Percentiles rank a stretch among this genome's conserved stretches.
Evolutionary conservation across 1,140 invertebrate genomes (phyloP).

Genomic region (Nylanderia fulva): DNA sequence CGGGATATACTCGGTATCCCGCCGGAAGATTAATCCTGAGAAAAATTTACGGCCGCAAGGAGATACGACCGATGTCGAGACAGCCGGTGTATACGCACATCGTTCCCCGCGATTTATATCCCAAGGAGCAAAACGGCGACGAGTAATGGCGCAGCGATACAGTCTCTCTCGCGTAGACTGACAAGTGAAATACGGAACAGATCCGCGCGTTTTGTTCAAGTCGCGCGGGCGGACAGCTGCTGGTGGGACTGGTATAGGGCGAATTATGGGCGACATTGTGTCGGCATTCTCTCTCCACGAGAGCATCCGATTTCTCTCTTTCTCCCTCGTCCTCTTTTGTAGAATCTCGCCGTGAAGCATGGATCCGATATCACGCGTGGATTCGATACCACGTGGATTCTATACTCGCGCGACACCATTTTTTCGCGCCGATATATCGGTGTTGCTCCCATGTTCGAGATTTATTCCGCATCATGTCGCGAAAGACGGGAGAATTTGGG

Average conservation of each 20-base stretch:
- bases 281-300: slow-evolving; percentile 11
- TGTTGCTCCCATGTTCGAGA: slow-evolving; percentile 64
- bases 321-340: not conserved
- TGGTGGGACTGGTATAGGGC: too few relatives aligned
- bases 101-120: slow-evolving; percentile 53
- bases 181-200: slow-evolving; percentile 61
- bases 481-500: slow-evolving; percentile 9
- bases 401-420: slow-evolving; percentile 47
- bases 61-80: slow-evolving; percentile 25
- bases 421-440: slow-evolving; percentile 60
- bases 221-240: slow-evolving; percentile 6
- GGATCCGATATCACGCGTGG: slow-evolving; percentile 1
- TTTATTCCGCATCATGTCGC: slow-evolving; percentile 41
- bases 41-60: slow-evolving; percentile 41
- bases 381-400: not conserved
- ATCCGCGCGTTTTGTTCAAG: slow-evolving; percentile 59
- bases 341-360: slow-evolving; percentile 1
- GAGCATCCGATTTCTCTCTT: slow-evolving; percentile 21
- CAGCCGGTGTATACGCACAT: slow-evolving; percentile 45
- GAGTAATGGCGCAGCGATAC: slow-evolving; percentile 44
- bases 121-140: slow-evolving; percentile 53
- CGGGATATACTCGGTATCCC: slow-evolving; percentile 34
- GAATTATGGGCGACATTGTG: slow-evolving; percentile 65
- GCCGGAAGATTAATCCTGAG: slow-evolving; percentile 26
- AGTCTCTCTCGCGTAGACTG: slow-evolving; percentile 44